Base-by-base conservation (phyloP, 2,888 invertebrate species). In the Drosophila nr. perissopoda region DNA sequence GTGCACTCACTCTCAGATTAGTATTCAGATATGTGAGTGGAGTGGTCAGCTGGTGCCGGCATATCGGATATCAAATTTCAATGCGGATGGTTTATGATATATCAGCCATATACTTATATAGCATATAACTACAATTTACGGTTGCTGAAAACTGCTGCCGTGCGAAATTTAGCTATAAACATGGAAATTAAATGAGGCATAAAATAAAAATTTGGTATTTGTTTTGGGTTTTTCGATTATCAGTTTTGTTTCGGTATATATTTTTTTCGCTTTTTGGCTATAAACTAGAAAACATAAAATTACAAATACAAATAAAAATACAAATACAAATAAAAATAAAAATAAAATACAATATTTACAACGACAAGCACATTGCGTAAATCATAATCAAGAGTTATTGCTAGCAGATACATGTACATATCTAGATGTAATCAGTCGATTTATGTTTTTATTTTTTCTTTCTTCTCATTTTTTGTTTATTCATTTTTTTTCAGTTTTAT, bases 241-340 rank as follows among this genome's bases (percentile, higher is more conserved):
- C 78, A 79, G 53, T 73, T 80, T 69, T 81, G 65, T 69, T 73
- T 77, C 73, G 69, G 57, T 74, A 70, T 81, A 51, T 67, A 49
- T 74, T 62, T 51, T 79, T 80, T 38, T 71, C 60, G 59, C 54
- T 69, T 78, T 72, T 71, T 79, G 67, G 70, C 79, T 89, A 89
- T 89, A 89, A 89, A 87, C 89, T 85, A 85, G 84, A 89, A 89
- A 85, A 89, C 85, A 85, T 84, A 84, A 87, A 75, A 65, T 79
- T 80, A 81, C 73, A 76, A 31, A 70, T 71, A 57, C 56, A 40
- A 40, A 34, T 52, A 52, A 13, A 52, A 63, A 48, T 64, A 64
- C 62, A 70, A 61, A 74, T 82, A 87, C 54, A 60, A 49, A 51
- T 63, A 62, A 31, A 79, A 63, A 72, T 81, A 81, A 67, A 76